Conservation (phyloP, 2,888 invertebrate genomes). For the Pecten maximus region DNA sequence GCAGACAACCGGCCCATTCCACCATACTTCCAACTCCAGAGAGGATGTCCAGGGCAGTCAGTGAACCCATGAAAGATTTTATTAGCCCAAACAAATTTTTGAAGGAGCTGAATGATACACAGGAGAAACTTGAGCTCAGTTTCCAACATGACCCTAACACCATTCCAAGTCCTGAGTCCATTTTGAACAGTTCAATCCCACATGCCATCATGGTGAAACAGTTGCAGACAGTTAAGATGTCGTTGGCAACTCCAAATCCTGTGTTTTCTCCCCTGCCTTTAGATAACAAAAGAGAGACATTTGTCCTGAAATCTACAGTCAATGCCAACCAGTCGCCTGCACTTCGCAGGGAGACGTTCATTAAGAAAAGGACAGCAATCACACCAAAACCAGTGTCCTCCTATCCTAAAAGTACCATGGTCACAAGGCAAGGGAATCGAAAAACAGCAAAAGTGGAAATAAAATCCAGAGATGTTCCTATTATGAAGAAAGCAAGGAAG, state of each 20-base stretch:
- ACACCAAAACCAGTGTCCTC: neutral
- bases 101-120: conserved; percentile 61
- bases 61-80: conserved; percentile 35
- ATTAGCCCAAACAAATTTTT: conserved; percentile 72
- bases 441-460: neutral
- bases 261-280: neutral
- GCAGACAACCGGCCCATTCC: conserved; percentile 2
- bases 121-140: conserved; percentile 43
- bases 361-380: neutral
- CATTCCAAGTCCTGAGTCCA: conserved; percentile 52
- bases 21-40: neutral
- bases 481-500: neutral
- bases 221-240: conserved; percentile 61
- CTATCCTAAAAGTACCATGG: neutral
- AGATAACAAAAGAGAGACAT: conserved; percentile 43
- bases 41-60: neutral
- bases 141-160: conserved; percentile 26
- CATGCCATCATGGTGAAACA: conserved; percentile 70
- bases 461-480: neutral
- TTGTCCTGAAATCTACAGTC: neutral
- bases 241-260: neutral
- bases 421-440: neutral
- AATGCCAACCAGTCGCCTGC: neutral
- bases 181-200: conserved; percentile 68
- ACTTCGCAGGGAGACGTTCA: neutral